A percentile compares a stretch with the other conserved stretches of the same genome.
Conservation (phyloP, 2,113 vertebrate species). For the Rhinolophus sinicus region DNA sequence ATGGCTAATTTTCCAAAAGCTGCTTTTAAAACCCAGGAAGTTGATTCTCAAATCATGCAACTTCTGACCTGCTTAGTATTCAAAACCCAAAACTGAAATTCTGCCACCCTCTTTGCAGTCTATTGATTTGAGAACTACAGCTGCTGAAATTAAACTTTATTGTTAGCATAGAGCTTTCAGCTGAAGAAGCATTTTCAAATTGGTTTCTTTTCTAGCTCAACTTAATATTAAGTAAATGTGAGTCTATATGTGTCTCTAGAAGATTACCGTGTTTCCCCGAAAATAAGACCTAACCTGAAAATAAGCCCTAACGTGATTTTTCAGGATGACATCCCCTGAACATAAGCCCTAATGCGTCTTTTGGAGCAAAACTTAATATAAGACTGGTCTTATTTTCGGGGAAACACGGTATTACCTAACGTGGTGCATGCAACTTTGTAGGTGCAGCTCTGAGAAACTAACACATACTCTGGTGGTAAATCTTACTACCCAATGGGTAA, state of each 20-base stretch:
- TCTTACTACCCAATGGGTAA: constrained; percentile 37
- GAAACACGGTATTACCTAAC: constrained; percentile 57
- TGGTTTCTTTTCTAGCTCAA: constrained; percentile 72
- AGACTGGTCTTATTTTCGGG: no score
- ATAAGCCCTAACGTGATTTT: no score
- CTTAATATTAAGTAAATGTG: constrained; percentile 79
- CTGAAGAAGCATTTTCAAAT: constrained; percentile 77
- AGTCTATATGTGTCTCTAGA: constrained; percentile 67
- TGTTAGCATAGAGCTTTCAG: constrained; percentile 80
- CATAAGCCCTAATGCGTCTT: no score
- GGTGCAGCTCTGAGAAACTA: constrained; percentile 64
- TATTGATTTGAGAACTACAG: constrained; percentile 78
- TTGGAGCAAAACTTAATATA: no score
- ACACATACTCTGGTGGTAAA: constrained; percentile 61
- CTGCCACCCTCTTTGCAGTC: constrained; percentile 77
- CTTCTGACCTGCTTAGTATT: constrained; percentile 84
- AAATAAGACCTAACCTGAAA: no score
- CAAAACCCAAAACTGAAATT: constrained; percentile 81
- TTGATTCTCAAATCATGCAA: constrained; percentile 83
- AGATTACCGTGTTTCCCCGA: not conserved
- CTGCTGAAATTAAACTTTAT: constrained; percentile 79
- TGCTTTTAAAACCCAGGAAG: constrained; percentile 62
- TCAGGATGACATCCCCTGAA: no score
- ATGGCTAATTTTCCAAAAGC: constrained; percentile 51
- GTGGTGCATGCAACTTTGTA: constrained; percentile 56